These are phyloP conservation scores for Etia nguti DNA, from an alignment of 2,113 vertebrate species.

Conservation along the genomic window DNA sequence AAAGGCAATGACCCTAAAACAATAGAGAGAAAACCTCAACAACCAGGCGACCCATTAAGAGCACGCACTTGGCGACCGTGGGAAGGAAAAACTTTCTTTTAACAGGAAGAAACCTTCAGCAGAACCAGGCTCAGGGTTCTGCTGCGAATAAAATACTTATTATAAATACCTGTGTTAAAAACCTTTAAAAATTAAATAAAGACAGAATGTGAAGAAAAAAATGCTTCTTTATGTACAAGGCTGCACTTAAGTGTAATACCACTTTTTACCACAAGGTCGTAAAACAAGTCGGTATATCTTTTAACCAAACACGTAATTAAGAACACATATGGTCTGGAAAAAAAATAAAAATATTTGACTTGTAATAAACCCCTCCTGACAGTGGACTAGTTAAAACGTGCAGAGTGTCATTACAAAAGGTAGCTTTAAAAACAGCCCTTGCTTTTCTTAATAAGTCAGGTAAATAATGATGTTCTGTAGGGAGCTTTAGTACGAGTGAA, in stretches of 20 bases:
- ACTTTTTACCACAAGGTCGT: accelerated
- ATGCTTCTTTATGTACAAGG: background rate
- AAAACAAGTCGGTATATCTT: accelerated
- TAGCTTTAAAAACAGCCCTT: background rate
- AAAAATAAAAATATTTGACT: background rate
- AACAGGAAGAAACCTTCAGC: accelerated
- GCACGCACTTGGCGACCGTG: background rate
- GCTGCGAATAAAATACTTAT: accelerated
- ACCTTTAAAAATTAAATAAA: background rate
- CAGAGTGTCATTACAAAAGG: background rate
- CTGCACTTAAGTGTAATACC: background rate
- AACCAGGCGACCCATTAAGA: background rate
- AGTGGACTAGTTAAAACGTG: accelerated
- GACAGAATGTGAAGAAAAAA: background rate
- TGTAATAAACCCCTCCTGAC: accelerated
- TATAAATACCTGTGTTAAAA: background rate
- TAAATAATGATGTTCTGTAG: background rate
- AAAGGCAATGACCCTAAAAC: background rate
- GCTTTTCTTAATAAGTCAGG: background rate
- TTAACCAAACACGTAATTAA: background rate
- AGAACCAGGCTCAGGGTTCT: background rate
- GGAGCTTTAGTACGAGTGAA: background rate
- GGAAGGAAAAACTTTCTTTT: background rate
- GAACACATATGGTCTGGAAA: background rate
- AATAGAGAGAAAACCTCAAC: accelerated